These are phyloP conservation scores for Eciton burchellii DNA, from an alignment of 1,140 invertebrate genomes.

Conservation along the genomic window DNA sequence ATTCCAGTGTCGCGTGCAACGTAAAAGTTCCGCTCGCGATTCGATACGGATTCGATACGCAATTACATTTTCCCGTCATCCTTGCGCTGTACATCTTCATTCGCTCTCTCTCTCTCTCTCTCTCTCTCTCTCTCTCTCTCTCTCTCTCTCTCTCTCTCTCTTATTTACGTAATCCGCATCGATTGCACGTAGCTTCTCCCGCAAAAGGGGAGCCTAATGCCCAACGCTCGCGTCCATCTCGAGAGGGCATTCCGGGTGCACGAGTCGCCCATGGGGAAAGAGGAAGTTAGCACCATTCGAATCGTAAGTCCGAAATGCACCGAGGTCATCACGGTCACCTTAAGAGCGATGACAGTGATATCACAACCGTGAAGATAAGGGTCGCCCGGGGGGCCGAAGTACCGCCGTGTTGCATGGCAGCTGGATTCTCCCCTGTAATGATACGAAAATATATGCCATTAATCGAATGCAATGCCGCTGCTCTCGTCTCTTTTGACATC, in stretches of 20 bases:
- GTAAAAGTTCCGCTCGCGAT: conserved; percentile 35
- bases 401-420: conserved; percentile 86
- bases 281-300: conserved; percentile 74
- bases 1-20: not conserved
- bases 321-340: conserved; percentile 83
- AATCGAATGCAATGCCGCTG: conserved; percentile 1
- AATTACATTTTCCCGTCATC: not conserved
- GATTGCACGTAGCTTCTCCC: conserved; percentile 4
- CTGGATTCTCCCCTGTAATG: conserved; percentile 86
- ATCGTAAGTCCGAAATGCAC: conserved; percentile 52
- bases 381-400: conserved; percentile 72
- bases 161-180: not conserved
- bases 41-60: conserved; percentile 56
- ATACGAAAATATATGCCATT: not conserved
- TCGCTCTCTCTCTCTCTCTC: no score
- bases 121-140: no score
- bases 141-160: no score
- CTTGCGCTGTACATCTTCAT: no score
- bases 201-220: conserved; percentile 14
- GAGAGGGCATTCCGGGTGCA: not conserved
- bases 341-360: conserved; percentile 78
- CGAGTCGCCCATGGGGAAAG: conserved; percentile 23
- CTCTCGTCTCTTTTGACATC: not conserved
- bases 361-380: conserved; percentile 76
- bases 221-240: conserved; percentile 20